Evolutionary conservation across 2,113 vertebrate genomes (phyloP).

Genomic region (Chaenocephalus aceratus): DNA sequence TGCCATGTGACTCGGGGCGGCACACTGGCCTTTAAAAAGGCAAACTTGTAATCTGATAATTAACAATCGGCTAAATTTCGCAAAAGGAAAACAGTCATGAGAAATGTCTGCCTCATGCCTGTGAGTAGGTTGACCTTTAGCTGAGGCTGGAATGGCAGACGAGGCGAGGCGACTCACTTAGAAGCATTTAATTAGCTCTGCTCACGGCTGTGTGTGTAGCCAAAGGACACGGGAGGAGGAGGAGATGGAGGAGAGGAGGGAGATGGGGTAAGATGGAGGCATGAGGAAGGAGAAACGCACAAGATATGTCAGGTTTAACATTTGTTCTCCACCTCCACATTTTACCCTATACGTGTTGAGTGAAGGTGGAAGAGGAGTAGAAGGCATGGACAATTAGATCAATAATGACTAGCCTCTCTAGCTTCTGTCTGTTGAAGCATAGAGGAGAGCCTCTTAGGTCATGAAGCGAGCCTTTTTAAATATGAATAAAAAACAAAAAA

Average conservation of each 20-base stretch:
- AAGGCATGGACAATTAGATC: neutral
- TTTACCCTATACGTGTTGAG: constrained; percentile 8
- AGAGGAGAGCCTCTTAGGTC: constrained; percentile 48
- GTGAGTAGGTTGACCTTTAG: constrained; percentile 82
- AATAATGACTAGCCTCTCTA: constrained; percentile 7
- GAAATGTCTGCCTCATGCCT: constrained; percentile 79
- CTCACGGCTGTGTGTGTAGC: constrained; percentile 76
- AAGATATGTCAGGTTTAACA: constrained; percentile 21
- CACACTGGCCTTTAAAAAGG: constrained; percentile 79
- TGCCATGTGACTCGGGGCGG: constrained; percentile 65
- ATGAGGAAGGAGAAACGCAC: constrained; percentile 3
- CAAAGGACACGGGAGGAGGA: constrained; percentile 47
- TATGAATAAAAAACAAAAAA: constrained; percentile 22
- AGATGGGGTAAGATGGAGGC: constrained; percentile 18
- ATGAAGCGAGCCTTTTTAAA: constrained; percentile 39
- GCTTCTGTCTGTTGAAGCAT: constrained; percentile 16
- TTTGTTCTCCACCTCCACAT: neutral
- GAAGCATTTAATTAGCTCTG: constrained; percentile 85
- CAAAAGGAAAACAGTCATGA: constrained; percentile 80
- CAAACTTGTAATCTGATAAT: constrained; percentile 85
- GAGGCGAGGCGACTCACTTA: constrained; percentile 79
- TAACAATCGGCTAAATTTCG: constrained; percentile 85
- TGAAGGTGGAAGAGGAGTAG: neutral
- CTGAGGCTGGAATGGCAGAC: constrained; percentile 70
- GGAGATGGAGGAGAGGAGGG: constrained; percentile 25